A percentile compares a stretch with the other conserved stretches of the same genome.
These are phyloP conservation scores for Lepidostoma basale DNA, from an alignment of 1,140 invertebrate species.

Conservation along the genomic window DNA sequence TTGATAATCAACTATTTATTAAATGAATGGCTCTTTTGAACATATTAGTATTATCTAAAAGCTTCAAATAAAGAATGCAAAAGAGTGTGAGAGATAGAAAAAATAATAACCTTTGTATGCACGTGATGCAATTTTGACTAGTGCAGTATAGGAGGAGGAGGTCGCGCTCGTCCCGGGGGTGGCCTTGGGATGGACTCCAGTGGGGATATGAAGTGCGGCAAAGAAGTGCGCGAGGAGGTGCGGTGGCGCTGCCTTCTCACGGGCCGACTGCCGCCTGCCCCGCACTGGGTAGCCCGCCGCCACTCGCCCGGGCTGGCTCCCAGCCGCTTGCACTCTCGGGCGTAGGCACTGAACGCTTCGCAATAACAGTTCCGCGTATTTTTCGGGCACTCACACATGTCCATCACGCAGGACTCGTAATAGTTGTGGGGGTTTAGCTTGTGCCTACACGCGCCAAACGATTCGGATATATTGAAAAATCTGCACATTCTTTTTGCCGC, in stretches of 20 bases:
- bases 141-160: conserved; percentile 40
- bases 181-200: conserved; percentile 24
- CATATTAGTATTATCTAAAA: no score
- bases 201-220: conserved; percentile 1
- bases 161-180: conserved; percentile 26
- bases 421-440: conserved; percentile 79
- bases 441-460: conserved; percentile 73
- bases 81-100: no score
- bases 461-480: conserved; percentile 59
- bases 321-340: conserved; percentile 79
- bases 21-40: no score
- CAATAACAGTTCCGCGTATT: conserved; percentile 83
- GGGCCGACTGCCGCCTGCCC: conserved; percentile 49
- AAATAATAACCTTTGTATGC: conserved; percentile 31
- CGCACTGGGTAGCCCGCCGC: conserved; percentile 68
- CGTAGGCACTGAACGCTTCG: conserved; percentile 87
- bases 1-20: no score
- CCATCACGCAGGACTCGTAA: conserved; percentile 83
- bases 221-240: background rate
- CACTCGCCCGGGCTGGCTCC: conserved; percentile 73
- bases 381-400: conserved; percentile 91
- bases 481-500: conserved; percentile 55
- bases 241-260: conserved; percentile 30
- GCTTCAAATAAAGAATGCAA: no score
- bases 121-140: conserved; percentile 36